Percentiles rank a stretch among this genome's conserved stretches.
These are phyloP conservation scores for Lithobates sylvaticus DNA, from an alignment of 2,797 vertebrate species.

Conservation along the genomic window DNA sequence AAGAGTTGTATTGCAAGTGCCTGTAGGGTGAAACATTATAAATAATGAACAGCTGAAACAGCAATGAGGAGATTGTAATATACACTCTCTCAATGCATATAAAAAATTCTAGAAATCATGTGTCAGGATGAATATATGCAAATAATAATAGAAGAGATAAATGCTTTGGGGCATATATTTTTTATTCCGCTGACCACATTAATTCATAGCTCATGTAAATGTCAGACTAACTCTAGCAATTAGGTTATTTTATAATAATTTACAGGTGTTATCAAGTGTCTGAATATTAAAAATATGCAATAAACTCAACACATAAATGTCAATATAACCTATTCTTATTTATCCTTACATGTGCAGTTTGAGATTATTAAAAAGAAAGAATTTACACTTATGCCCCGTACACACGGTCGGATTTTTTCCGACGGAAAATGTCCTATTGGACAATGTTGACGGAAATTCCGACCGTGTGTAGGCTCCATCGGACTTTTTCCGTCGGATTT, in stretches of 20 bases:
- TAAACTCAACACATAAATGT: neutral
- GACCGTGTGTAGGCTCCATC: no score
- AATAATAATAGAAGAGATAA: slow-evolving; percentile 35
- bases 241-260: neutral
- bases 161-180: slow-evolving; percentile 17
- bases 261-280: neutral
- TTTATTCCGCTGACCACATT: neutral
- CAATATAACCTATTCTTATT: no score
- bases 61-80: neutral
- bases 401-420: no score
- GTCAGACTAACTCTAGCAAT: neutral
- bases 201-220: slow-evolving; percentile 6
- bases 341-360: no score
- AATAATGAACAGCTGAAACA: slow-evolving; percentile 17
- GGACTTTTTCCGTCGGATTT: no score
- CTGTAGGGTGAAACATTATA: slow-evolving; percentile 4
- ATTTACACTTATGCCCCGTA: no score
- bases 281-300: neutral
- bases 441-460: no score
- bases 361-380: no score
- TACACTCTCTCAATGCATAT: no score
- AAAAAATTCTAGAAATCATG: slow-evolving; percentile 6
- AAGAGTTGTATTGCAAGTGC: neutral
- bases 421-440: no score
- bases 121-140: neutral